A percentile compares a stretch with the other conserved stretches of the same genome.
Evolutionary conservation across 2,888 invertebrate species (phyloP).

Genomic region (Cryptus viduatorius): DNA sequence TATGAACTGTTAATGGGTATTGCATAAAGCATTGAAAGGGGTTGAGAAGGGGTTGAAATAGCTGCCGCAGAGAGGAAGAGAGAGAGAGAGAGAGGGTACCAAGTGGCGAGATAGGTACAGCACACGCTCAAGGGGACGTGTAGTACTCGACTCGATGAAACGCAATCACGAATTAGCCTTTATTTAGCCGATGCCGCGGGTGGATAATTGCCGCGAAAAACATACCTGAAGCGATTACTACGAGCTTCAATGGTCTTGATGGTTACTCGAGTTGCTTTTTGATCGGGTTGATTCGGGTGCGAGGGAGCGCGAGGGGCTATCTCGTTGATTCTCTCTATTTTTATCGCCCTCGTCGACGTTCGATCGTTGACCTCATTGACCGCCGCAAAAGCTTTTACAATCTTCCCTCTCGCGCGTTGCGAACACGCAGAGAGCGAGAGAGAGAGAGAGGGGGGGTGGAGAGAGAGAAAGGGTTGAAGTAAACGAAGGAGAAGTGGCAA

Average conservation of each 20-base stretch:
- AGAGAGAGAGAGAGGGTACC: not conserved
- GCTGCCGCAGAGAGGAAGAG: slow-evolving; percentile 18
- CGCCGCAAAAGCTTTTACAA: slow-evolving; percentile 18
- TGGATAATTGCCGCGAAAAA: slow-evolving; percentile 45
- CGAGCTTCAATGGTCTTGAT: slow-evolving; percentile 37
- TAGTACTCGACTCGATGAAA: slow-evolving; percentile 33
- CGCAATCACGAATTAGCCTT: slow-evolving; percentile 52
- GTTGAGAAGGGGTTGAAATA: not conserved
- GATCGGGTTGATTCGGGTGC: slow-evolving; percentile 5
- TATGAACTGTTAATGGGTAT: slow-evolving; percentile 45
- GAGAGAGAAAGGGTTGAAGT: too few relatives aligned
- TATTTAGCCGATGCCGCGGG: slow-evolving; percentile 40
- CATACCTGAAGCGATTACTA: slow-evolving; percentile 43
- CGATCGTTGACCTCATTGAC: slow-evolving; percentile 32
- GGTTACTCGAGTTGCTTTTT: slow-evolving; percentile 52
- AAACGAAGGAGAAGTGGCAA: too few relatives aligned
- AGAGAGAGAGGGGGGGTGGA: too few relatives aligned
- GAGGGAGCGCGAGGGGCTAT: not conserved
- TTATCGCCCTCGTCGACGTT: slow-evolving; percentile 9
- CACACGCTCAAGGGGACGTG: slow-evolving; percentile 1
- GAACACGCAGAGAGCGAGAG: too few relatives aligned
- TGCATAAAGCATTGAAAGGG: slow-evolving; percentile 51
- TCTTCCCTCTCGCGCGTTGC: not conserved
- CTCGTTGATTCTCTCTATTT: slow-evolving; percentile 22
- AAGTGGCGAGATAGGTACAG: slow-evolving; percentile 11